Evolutionary conservation across 2,888 invertebrate genomes (phyloP).

Genomic region (Pristionchus japonicus): DNA sequence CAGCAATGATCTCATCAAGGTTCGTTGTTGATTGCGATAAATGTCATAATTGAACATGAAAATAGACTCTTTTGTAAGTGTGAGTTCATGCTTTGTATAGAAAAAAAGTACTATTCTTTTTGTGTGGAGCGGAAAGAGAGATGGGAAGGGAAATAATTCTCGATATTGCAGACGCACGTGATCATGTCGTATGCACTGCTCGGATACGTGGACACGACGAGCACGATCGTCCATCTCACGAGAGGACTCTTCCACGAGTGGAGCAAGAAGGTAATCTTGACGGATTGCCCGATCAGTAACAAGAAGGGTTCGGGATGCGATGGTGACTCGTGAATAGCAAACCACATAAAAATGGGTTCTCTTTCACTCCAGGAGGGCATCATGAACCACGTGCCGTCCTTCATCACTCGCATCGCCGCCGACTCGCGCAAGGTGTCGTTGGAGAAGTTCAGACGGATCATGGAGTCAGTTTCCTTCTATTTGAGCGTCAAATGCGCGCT

Average conservation of each 20-base stretch:
- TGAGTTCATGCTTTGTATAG: no score
- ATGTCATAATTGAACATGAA: background rate
- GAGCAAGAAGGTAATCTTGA: slow-evolving; percentile 47
- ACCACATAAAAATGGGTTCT: no score
- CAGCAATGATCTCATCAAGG: slow-evolving; percentile 46
- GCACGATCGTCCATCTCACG: slow-evolving; percentile 30
- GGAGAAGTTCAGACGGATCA: slow-evolving; percentile 24
- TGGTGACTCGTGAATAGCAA: background rate
- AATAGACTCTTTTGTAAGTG: no score
- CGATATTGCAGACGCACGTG: slow-evolving; percentile 39
- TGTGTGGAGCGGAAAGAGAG: background rate
- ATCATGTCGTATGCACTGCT: slow-evolving; percentile 29
- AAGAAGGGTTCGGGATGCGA: no score
- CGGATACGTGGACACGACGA: slow-evolving; percentile 29
- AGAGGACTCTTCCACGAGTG: slow-evolving; percentile 42
- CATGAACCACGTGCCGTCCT: slow-evolving; percentile 43
- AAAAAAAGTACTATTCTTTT: no score
- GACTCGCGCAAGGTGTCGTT: slow-evolving; percentile 15
- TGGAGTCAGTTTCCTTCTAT: background rate
- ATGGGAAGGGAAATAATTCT: background rate
- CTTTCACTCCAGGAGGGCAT: slow-evolving; percentile 35
- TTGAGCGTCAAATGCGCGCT: no score
- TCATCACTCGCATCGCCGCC: slow-evolving; percentile 39
- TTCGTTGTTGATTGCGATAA: background rate
- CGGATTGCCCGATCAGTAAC: no score